Evolutionary conservation across 2,797 vertebrate genomes (phyloP).

Genomic region (Cercopithecus petaurista): DNA sequence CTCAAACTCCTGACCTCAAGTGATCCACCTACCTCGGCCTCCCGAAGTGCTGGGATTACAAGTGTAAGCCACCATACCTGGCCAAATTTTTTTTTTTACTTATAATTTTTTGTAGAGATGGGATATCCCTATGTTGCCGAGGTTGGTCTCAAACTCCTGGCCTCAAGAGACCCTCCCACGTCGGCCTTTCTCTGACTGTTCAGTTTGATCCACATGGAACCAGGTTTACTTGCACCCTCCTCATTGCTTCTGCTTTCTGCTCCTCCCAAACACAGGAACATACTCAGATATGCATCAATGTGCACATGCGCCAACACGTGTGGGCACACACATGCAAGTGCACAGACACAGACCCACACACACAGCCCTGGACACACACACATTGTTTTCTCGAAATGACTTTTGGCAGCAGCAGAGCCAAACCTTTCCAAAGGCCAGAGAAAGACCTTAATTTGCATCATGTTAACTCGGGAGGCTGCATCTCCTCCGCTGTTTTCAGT

Average conservation of each 20-base stretch:
- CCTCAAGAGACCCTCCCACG: too few relatives aligned
- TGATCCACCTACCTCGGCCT: too few relatives aligned
- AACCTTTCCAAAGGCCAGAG: neutral
- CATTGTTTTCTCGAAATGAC: neutral
- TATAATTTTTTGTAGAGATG: too few relatives aligned
- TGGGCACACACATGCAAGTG: accelerated
- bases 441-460: neutral
- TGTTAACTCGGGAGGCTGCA: neutral
- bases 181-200: neutral
- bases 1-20: too few relatives aligned
- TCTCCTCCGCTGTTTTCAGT: neutral
- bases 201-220: accelerated
- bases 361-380: neutral
- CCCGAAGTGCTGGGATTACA: too few relatives aligned
- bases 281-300: neutral
- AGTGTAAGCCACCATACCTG: too few relatives aligned
- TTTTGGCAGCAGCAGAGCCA: neutral
- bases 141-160: too few relatives aligned
- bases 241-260: neutral
- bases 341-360: neutral
- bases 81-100: too few relatives aligned
- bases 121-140: too few relatives aligned
- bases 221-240: too few relatives aligned
- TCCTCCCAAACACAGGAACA: neutral
- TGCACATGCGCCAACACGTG: too few relatives aligned